Conservation (phyloP, 2,113 vertebrate genomes). For the Trichechus manatus region DNA sequence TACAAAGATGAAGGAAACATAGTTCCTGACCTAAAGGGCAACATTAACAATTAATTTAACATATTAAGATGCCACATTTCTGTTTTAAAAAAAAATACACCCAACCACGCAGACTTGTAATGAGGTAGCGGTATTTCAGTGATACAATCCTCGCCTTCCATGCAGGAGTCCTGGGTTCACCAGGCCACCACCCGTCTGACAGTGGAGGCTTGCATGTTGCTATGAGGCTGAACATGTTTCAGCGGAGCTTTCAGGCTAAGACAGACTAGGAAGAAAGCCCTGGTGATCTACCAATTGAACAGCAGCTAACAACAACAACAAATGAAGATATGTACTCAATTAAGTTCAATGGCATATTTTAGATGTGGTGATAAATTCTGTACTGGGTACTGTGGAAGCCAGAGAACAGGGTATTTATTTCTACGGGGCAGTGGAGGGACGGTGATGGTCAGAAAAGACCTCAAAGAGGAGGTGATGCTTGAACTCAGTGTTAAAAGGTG, state of each 20-base stretch:
- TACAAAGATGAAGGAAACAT: background rate
- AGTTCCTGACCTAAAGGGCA: background rate
- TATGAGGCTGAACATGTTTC: background rate
- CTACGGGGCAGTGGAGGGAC: background rate
- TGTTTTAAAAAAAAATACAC: background rate
- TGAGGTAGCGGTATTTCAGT: background rate
- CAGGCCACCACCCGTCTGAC: background rate
- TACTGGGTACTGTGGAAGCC: background rate
- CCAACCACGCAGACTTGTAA: background rate
- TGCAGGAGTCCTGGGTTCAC: background rate
- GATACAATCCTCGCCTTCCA: background rate
- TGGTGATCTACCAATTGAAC: background rate
- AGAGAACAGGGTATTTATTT: background rate
- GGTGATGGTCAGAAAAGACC: background rate
- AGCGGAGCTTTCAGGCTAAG: background rate
- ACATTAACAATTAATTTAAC: background rate
- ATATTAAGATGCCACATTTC: background rate
- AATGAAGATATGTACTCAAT: background rate
- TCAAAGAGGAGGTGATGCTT: background rate
- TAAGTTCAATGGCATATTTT: background rate
- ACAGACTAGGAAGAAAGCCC: background rate
- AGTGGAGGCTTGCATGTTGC: background rate
- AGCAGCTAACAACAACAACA: background rate
- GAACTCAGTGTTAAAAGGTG: background rate
- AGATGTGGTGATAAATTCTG: background rate